Evolutionary conservation across 2,113 vertebrate genomes (phyloP), one percentile per base, ranked within the genome.

Genomic region (Forbesichthys agassizii): DNA sequence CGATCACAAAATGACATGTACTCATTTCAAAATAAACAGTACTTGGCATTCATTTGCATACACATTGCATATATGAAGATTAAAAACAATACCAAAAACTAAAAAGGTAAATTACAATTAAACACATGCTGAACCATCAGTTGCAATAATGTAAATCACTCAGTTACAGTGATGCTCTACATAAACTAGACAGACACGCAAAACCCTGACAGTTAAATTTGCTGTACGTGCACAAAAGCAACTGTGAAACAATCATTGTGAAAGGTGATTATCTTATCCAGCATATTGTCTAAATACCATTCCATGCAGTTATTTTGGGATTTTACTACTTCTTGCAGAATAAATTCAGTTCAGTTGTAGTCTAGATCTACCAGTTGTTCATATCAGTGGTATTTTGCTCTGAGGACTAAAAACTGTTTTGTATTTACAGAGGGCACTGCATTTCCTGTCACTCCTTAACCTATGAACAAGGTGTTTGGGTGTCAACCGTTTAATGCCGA

Each of bases 381-480:
- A 58, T 66, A 58, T 79, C 79, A 79, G 83, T 74, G 71, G 72
- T 65, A 46, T 71, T 68, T 63, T 75, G 51, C 80, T 86, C 81
- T 74, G 76, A 83, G 63, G 66, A 81, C 79, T 47, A 79, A 78
- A 53, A 79, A 74, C 33, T 42, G 69, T 75, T 83, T 80, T 71
- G 12, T 49, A 64, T 58, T 62, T 71, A 68, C 75, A 70, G 80
- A 88, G 83, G 86, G 79, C 77, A 27, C 66, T 63, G 61, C 54
- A 8, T 33, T 85, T 87, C 88, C 90, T 89, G 88, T 88, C 85
- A 86, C 78, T 91, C 75, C 88, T 86, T 89, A 90, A 90, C 88
- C 88, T 87, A 88, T 84, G 80, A 68, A 79, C 74, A 80, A 80
- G 73, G 57, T 48, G 53, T 81, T 74, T 63, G 68, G 61, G 46